Conservation (phyloP, 2,888 invertebrate species). For the Clitarchus hookeri region DNA sequence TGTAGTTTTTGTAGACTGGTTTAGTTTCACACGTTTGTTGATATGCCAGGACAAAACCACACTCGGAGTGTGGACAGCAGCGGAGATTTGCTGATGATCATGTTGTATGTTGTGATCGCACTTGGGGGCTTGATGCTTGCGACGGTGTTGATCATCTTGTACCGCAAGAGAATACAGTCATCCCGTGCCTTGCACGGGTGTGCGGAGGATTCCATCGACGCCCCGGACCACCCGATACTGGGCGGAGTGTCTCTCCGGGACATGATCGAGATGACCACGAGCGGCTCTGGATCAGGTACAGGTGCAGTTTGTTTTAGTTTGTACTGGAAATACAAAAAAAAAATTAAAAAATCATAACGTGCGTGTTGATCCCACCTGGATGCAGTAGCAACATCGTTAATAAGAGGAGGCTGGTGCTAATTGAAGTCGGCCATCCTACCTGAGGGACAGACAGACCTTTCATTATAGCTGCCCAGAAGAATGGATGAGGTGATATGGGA, state of each 20-base stretch:
- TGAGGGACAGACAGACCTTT: too few relatives aligned
- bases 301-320: not conserved
- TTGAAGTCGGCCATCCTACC: too few relatives aligned
- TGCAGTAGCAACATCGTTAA: too few relatives aligned
- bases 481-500: too few relatives aligned
- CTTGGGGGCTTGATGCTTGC: not conserved
- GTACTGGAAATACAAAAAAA: too few relatives aligned
- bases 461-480: too few relatives aligned
- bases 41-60: not conserved
- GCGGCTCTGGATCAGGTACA: slow-evolving; percentile 92
- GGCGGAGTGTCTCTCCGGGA: slow-evolving; percentile 77
- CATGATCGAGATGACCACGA: slow-evolving; percentile 91
- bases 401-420: too few relatives aligned
- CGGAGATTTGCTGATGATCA: not conserved
- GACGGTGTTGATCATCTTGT: not conserved
- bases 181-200: slow-evolving; percentile 33
- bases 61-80: not conserved
- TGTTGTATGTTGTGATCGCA: not conserved
- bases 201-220: slow-evolving; percentile 65
- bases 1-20: not conserved
- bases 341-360: too few relatives aligned
- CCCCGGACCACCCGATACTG: slow-evolving; percentile 75
- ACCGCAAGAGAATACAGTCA: not conserved
- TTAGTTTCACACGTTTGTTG: not conserved
- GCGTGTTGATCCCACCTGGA: too few relatives aligned